These are phyloP conservation scores for Antennarius striatus DNA, from an alignment of 2,113 vertebrate genomes.

Conservation along the genomic window DNA sequence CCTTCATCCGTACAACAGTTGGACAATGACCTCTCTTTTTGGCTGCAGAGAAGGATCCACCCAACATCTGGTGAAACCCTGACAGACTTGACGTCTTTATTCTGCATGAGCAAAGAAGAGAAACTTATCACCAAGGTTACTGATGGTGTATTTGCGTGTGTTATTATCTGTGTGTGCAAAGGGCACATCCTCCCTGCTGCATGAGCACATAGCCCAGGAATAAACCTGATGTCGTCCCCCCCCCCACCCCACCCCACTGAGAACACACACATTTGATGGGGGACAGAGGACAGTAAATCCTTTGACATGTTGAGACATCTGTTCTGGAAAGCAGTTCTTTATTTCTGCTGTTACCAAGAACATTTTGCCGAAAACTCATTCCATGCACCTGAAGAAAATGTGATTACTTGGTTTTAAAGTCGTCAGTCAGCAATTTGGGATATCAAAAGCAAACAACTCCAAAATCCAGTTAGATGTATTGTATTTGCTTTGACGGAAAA, in stretches of 20 bases:
- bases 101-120: slow-evolving; percentile 31
- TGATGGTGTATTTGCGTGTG: slow-evolving; percentile 10
- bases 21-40: slow-evolving; percentile 55
- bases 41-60: slow-evolving; percentile 31
- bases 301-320: slow-evolving; percentile 26
- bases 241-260: slow-evolving; percentile 25
- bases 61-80: slow-evolving; percentile 61
- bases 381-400: slow-evolving; percentile 31
- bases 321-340: slow-evolving; percentile 17
- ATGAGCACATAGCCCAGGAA: slow-evolving; percentile 31
- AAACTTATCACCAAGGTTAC: slow-evolving; percentile 31
- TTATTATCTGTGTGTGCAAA: slow-evolving; percentile 32
- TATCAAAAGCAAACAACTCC: slow-evolving; percentile 60
- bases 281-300: slow-evolving; percentile 27
- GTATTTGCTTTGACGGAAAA: slow-evolving; percentile 53
- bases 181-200: slow-evolving; percentile 51
- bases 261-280: slow-evolving; percentile 41
- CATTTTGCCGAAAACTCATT: slow-evolving; percentile 38
- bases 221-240: slow-evolving; percentile 39
- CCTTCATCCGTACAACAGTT: slow-evolving; percentile 61
- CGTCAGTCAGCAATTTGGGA: slow-evolving; percentile 47
- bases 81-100: slow-evolving; percentile 51
- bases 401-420: slow-evolving; percentile 35
- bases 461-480: slow-evolving; percentile 50
- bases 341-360: neutral